phyloP scores from a whole-genome alignment of 2,113 vertebrate species.

The Apus apus region DNA sequence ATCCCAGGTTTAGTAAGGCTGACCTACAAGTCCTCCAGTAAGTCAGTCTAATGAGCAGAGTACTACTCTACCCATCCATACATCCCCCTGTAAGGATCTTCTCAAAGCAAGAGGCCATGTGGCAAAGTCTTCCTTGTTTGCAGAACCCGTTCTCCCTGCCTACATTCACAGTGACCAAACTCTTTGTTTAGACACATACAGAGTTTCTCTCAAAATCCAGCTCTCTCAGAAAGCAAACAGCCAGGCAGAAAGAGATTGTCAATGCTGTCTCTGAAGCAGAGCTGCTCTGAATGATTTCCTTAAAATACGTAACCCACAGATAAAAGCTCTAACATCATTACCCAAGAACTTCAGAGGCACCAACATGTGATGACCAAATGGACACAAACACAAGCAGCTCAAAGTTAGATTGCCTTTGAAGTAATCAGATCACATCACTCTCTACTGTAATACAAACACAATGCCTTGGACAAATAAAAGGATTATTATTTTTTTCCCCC shows the following conservation, averaged over 20 bases:
- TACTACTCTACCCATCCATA: background rate
- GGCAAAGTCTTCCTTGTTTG: background rate
- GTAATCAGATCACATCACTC: conserved; percentile 17
- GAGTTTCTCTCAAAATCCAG: background rate
- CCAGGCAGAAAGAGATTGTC: background rate
- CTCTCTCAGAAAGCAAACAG: conserved; percentile 26
- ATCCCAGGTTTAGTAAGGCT: background rate
- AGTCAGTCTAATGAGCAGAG: background rate
- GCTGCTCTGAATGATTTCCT: conserved; percentile 16
- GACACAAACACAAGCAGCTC: background rate
- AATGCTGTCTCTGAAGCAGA: background rate
- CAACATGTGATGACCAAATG: background rate
- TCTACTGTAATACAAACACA: conserved; percentile 29
- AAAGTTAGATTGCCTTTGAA: conserved; percentile 32
- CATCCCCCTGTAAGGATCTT: background rate
- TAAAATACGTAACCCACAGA: conserved; percentile 16
- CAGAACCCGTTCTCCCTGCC: background rate
- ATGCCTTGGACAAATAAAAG: conserved; percentile 49
- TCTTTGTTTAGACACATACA: background rate
- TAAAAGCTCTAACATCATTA: conserved; percentile 29
- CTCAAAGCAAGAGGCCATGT: background rate
- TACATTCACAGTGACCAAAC: background rate
- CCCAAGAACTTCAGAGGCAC: conserved; percentile 16
- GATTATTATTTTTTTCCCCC: background rate
- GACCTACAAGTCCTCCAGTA: background rate